A percentile compares a stretch with the other conserved stretches of the same genome.
These are phyloP conservation scores for Parazoanthus swiftii DNA, from an alignment of 92 coral and sea anemone species.

Conservation along the genomic window DNA sequence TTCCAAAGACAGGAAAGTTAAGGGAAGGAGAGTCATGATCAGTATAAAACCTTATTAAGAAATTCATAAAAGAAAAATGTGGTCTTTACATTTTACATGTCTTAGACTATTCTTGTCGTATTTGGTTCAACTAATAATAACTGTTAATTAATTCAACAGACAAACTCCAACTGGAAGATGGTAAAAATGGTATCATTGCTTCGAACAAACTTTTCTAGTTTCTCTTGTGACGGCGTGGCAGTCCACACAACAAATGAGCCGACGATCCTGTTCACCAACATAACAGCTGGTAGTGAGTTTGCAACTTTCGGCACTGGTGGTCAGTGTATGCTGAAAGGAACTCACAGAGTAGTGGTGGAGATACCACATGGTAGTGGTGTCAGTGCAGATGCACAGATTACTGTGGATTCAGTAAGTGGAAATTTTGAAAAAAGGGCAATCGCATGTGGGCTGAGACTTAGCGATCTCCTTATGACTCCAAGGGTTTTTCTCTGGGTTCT, in stretches of 20 bases:
- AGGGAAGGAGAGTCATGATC: too few relatives aligned
- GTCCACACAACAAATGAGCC: conserved; percentile 54
- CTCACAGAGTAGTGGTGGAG: conserved; percentile 59
- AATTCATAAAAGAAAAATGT: too few relatives aligned
- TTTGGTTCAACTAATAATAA: too few relatives aligned
- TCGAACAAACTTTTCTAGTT: conserved; percentile 63
- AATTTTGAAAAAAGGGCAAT: too few relatives aligned
- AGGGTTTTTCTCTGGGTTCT: too few relatives aligned
- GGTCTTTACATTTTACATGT: too few relatives aligned
- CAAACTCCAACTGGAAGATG: conserved; percentile 67
- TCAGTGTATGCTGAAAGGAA: conserved; percentile 69
- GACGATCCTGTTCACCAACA: conserved; percentile 42
- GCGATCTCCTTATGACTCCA: too few relatives aligned
- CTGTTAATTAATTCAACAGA: conserved; percentile 50
- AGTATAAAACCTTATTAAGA: too few relatives aligned
- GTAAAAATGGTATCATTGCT: conserved; percentile 58
- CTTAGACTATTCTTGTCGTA: too few relatives aligned
- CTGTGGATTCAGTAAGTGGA: conserved; percentile 89
- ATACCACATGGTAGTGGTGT: conserved; percentile 63
- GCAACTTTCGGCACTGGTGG: conserved; percentile 61
- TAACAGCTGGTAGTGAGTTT: conserved; percentile 57
- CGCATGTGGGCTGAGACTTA: too few relatives aligned
- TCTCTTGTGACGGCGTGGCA: conserved; percentile 70
- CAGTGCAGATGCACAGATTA: conserved; percentile 39
- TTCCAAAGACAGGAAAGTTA: too few relatives aligned